Conservation (phyloP, 2,113 vertebrate genomes). For the Gulo gulo region DNA sequence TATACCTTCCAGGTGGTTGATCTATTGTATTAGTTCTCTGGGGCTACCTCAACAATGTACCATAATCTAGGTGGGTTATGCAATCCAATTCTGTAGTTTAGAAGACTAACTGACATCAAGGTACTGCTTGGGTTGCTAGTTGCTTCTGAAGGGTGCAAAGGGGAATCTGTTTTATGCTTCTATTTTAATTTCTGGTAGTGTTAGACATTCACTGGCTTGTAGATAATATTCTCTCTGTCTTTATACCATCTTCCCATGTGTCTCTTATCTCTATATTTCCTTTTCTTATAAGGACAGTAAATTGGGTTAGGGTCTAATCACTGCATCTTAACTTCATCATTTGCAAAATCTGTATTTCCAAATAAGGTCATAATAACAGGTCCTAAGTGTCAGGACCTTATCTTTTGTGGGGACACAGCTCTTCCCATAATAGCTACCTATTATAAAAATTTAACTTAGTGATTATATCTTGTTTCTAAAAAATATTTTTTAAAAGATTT, state of each 20-base stretch:
- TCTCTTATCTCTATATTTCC: not conserved
- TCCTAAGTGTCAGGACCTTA: not conserved
- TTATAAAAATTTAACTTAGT: not conserved
- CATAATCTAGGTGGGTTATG: not conserved
- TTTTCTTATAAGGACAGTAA: not conserved
- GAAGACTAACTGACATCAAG: not conserved
- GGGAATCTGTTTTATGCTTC: not conserved
- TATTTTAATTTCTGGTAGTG: not conserved
- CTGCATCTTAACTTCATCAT: not conserved
- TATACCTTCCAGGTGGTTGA: not conserved
- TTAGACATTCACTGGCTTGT: not conserved
- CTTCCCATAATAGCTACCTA: not conserved
- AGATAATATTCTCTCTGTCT: not conserved
- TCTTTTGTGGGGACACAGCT: not conserved
- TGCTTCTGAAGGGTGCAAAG: not conserved
- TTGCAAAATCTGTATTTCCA: not conserved
- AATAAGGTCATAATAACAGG: not conserved
- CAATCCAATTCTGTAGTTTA: not conserved
- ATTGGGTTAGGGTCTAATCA: not conserved
- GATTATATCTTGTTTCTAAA: not conserved
- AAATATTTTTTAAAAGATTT: not conserved
- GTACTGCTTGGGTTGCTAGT: not conserved
- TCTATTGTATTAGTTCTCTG: not conserved
- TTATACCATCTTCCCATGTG: not conserved
- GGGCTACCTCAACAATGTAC: not conserved